A percentile compares a stretch with the other conserved stretches of the same genome.
Evolutionary conservation across 2,888 invertebrate genomes (phyloP).

Genomic region (Taphrorychus bicolor): DNA sequence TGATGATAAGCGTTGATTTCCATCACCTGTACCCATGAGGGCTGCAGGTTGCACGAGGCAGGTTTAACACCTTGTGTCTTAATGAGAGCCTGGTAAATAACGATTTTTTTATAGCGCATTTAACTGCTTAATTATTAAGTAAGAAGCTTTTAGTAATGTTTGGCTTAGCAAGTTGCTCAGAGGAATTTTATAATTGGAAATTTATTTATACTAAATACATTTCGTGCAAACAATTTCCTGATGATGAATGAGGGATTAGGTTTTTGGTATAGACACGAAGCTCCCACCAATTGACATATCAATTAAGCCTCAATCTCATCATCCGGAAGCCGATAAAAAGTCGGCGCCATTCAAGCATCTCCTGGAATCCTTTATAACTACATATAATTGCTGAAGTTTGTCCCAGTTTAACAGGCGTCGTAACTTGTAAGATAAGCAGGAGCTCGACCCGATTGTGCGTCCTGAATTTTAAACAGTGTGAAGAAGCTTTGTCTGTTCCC

Average conservation of each 20-base stretch:
- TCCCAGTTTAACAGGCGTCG: conserved; percentile 34
- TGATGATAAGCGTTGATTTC: conserved; percentile 34
- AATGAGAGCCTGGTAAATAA: too few species aligned
- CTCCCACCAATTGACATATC: conserved; percentile 7
- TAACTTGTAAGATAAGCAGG: conserved; percentile 40
- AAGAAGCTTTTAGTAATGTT: too few species aligned
- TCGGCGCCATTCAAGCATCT: conserved; percentile 21
- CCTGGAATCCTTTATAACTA: conserved; percentile 36
- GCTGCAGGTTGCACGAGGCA: conserved; percentile 30
- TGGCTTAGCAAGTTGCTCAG: too few species aligned
- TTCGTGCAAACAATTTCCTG: too few species aligned
- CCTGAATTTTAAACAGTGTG: conserved; percentile 37
- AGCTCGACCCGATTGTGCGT: conserved; percentile 31
- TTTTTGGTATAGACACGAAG: too few species aligned
- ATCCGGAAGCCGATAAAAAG: conserved; percentile 17
- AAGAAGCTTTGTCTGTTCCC: conserved; percentile 18
- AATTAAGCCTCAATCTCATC: conserved; percentile 1
- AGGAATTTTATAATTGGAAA: too few species aligned
- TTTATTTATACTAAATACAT: too few species aligned
- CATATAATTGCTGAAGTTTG: conserved; percentile 41
- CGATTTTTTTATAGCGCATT: too few species aligned
- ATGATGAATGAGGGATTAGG: too few species aligned
- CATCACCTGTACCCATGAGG: conserved; percentile 31
- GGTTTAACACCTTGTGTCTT: conserved; percentile 27
- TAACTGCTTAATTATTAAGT: too few species aligned